A percentile compares a stretch with the other conserved stretches of the same genome.
Conservation (phyloP, 2,797 vertebrate species). For the Semotilus atromaculatus region DNA sequence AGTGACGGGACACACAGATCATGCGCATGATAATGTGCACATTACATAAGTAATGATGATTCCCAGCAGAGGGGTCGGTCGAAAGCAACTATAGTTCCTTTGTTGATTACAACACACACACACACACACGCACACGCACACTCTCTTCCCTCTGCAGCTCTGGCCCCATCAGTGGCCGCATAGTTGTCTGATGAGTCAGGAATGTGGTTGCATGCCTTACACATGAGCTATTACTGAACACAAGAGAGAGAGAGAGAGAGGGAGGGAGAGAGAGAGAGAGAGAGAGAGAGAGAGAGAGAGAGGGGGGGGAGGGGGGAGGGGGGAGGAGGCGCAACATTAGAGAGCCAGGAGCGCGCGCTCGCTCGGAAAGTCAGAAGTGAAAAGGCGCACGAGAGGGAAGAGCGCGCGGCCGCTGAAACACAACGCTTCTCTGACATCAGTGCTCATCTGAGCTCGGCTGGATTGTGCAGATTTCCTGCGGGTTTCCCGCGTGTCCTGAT, state of each 20-base stretch:
- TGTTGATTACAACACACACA: slow-evolving; percentile 9
- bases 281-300: slow-evolving; percentile 58
- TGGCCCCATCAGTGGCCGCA: slow-evolving; percentile 80
- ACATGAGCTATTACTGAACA: slow-evolving; percentile 89
- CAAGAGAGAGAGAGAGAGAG: slow-evolving; percentile 57
- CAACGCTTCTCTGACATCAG: not conserved
- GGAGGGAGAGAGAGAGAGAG: not conserved
- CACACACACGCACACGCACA: slow-evolving; percentile 2
- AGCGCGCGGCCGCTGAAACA: slow-evolving; percentile 12
- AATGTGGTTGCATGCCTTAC: slow-evolving; percentile 93
- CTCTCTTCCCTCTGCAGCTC: not conserved
- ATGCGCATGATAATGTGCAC: not conserved
- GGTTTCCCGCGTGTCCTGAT: slow-evolving; percentile 63
- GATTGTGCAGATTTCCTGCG: slow-evolving; percentile 1
- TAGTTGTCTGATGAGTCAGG: slow-evolving; percentile 93
- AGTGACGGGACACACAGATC: slow-evolving; percentile 23
- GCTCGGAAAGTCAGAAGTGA: slow-evolving; percentile 55
- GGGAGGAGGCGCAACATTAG: slow-evolving; percentile 66
- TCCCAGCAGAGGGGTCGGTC: not conserved
- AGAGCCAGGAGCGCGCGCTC: slow-evolving; percentile 37
- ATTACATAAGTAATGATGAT: slow-evolving; percentile 29
- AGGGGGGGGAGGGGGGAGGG: not conserved
- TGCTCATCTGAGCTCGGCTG: not conserved
- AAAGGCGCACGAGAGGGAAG: slow-evolving; percentile 31
- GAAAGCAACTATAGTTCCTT: slow-evolving; percentile 13